Conservation (phyloP, 2,113 vertebrate genomes). For the Nibea coibor region DNA sequence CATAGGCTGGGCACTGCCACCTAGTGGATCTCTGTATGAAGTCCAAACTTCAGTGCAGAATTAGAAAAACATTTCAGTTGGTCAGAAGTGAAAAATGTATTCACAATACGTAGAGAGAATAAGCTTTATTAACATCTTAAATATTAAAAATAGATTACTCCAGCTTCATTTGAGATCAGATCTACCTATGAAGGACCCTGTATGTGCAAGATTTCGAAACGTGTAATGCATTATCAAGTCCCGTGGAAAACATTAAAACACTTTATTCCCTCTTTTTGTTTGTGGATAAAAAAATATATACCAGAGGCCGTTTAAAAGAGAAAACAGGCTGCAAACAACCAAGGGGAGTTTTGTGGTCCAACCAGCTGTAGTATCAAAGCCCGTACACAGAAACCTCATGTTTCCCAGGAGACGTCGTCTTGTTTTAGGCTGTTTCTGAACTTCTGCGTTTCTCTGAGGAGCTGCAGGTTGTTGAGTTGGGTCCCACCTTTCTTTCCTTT, state of each 20-base stretch:
- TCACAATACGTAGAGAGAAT: slow-evolving; percentile 2
- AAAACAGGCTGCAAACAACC: slow-evolving; percentile 15
- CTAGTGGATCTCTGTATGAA: slow-evolving; percentile 49
- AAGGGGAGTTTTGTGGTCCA: background rate
- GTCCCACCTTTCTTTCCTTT: slow-evolving; percentile 63
- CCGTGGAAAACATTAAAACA: background rate
- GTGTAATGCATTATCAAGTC: slow-evolving; percentile 1
- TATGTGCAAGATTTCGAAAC: slow-evolving; percentile 4
- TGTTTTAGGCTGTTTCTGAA: slow-evolving; percentile 86
- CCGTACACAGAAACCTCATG: slow-evolving; percentile 59
- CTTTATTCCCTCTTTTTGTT: slow-evolving; percentile 18
- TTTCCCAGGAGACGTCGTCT: slow-evolving; percentile 87
- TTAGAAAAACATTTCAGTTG: background rate
- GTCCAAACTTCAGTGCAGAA: background rate
- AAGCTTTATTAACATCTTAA: slow-evolving; percentile 53
- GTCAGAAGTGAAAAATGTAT: background rate
- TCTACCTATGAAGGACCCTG: background rate
- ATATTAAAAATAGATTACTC: slow-evolving; percentile 44
- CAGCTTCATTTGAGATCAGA: slow-evolving; percentile 20
- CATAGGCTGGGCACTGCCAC: slow-evolving; percentile 46
- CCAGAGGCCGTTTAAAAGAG: background rate
- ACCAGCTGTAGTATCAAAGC: slow-evolving; percentile 45
- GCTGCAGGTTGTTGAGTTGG: slow-evolving; percentile 74
- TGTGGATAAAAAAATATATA: slow-evolving; percentile 1
- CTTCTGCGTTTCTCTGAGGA: slow-evolving; percentile 85